Evolutionary conservation across 2,797 vertebrate genomes (phyloP).

Genomic region (Betta splendens): DNA sequence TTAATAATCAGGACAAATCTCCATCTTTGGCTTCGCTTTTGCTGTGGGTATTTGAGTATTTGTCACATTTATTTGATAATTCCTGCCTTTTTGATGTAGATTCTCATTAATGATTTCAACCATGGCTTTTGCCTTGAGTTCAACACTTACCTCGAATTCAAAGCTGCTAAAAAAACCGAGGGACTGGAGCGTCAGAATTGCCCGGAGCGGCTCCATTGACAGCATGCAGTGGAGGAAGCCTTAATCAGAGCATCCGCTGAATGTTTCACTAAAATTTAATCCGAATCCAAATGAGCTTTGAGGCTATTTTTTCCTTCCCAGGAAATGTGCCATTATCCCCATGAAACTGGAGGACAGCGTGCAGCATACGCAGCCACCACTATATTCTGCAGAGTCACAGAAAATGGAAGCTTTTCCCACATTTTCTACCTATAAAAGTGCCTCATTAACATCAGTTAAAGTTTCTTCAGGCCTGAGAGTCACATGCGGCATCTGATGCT

Average conservation of each 20-base stretch:
- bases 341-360: constrained; percentile 49
- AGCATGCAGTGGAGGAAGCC: constrained; percentile 39
- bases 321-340: constrained; percentile 63
- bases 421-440: constrained; percentile 24
- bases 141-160: constrained; percentile 5
- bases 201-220: constrained; percentile 37
- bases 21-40: constrained; percentile 5
- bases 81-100: background rate
- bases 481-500: constrained; percentile 29
- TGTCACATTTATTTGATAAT: background rate
- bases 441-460: constrained; percentile 40
- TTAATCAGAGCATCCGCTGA: constrained; percentile 59
- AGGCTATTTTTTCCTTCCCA: constrained; percentile 57
- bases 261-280: constrained; percentile 71
- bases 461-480: constrained; percentile 7
- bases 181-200: constrained; percentile 43
- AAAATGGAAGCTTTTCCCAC: constrained; percentile 31
- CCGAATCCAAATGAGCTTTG: constrained; percentile 69
- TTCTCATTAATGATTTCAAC: background rate
- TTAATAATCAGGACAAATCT: too few relatives aligned
- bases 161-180: constrained; percentile 25
- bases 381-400: constrained; percentile 36
- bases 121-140: constrained; percentile 12
- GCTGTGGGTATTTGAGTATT: background rate
- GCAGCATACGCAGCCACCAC: constrained; percentile 49